These are phyloP conservation scores for Sinocyclocheilus anshuiensis DNA, from an alignment of 2,113 vertebrate species.

Conservation along the genomic window DNA sequence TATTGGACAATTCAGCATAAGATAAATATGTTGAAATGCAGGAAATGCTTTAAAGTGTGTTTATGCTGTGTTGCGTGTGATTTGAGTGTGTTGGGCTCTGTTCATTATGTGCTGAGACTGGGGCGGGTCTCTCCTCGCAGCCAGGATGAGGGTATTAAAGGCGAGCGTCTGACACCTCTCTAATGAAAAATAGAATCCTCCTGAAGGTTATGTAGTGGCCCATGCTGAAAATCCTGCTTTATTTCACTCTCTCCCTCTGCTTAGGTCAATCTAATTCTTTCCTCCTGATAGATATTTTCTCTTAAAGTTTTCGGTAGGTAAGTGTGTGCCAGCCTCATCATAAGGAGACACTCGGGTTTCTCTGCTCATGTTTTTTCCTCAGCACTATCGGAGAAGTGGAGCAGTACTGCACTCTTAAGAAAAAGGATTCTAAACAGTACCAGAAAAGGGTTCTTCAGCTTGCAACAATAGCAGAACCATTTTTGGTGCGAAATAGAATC, in stretches of 20 bases:
- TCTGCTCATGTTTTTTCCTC: slow-evolving; percentile 45
- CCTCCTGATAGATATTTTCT: slow-evolving; percentile 81
- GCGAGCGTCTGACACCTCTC: slow-evolving; percentile 77
- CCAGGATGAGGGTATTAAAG: slow-evolving; percentile 82
- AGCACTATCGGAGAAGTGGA: background rate
- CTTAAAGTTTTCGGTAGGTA: slow-evolving; percentile 67
- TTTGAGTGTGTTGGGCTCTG: slow-evolving; percentile 71
- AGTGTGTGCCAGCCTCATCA: slow-evolving; percentile 75
- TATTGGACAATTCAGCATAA: background rate
- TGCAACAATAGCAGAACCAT: too few species aligned
- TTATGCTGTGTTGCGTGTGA: slow-evolving; percentile 13
- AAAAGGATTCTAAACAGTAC: too few species aligned
- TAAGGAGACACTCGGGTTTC: slow-evolving; percentile 79
- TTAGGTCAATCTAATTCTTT: slow-evolving; percentile 77
- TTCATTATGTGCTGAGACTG: slow-evolving; percentile 84
- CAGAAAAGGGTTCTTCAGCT: too few species aligned
- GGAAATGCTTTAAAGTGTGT: background rate
- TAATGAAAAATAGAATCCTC: slow-evolving; percentile 84
- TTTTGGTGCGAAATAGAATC: too few species aligned
- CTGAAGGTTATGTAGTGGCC: slow-evolving; percentile 81
- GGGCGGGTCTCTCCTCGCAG: slow-evolving; percentile 79
- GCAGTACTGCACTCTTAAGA: background rate
- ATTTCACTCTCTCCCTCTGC: slow-evolving; percentile 62
- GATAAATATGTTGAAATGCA: background rate
- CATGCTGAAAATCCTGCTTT: slow-evolving; percentile 77